Evolutionary conservation across 2,888 invertebrate species (phyloP), one percentile per base, ranked within the genome.

Genomic region (Agriotes lineatus): DNA sequence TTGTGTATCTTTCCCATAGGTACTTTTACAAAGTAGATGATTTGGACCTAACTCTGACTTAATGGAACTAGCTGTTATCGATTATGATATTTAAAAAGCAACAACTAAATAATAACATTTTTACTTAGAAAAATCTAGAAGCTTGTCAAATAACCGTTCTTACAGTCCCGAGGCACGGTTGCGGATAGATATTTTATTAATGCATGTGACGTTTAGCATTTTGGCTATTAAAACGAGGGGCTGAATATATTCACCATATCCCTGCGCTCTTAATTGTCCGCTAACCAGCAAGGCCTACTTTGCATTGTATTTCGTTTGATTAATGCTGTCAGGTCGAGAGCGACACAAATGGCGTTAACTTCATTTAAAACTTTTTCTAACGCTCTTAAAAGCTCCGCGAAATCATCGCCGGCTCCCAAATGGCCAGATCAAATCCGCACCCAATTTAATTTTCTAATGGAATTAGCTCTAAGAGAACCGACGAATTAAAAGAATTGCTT

Each of bases 261-360:
- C 48, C 48, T 19, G 48, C 4, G 48, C 12, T 48, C 22, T 12
- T 48, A 48, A 48, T 25, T 48, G 48, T 48, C 22, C 22, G 48
- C 12, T 25, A 48, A 48, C 22, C 20, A 20, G 22, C 12, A 12
- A 5, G 48, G 48, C 12, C 48, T 48, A 22, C 48, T 48, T 48
- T 22, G 48, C 22, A 48, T 25, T 48, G 48, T 48, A 48, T 48
- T 48, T 48, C 48, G 19, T 48, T 48, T 48, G 48, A 48, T 48
- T 48, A 48, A 48, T 48, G 48, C 5, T 48, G 18, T 52, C 33
- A 10, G 33, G 7, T 3, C n/a, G 52, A 7, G 52, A 33, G 16
- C 10, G 18, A n/a, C 18, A 25, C 16, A 52, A 52, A 52, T 19
- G 52, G 52, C 18, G 52, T 35, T 52, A 52, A 52, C 52, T 52